Conservation (phyloP, 2,797 vertebrate species). For the Gallinago solitaria region DNA sequence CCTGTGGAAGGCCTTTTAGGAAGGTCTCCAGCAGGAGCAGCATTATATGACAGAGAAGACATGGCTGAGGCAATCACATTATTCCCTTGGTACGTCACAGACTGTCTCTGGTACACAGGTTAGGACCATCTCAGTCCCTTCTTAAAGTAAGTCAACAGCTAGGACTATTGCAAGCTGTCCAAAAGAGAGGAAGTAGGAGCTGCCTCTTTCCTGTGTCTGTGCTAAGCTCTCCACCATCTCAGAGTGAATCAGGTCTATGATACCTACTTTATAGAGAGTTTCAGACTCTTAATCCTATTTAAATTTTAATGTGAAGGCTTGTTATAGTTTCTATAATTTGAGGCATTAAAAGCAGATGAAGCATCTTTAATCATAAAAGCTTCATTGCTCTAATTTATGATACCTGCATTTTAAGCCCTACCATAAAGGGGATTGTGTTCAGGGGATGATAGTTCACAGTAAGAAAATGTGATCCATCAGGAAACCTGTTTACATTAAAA, state of each 20-base stretch:
- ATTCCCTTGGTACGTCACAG: neutral
- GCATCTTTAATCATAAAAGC: conserved; percentile 74
- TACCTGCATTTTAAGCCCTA: conserved; percentile 52
- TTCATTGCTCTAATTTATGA: conserved; percentile 73
- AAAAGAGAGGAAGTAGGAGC: neutral
- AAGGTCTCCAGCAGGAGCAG: neutral
- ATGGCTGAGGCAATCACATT: neutral
- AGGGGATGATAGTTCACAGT: conserved; percentile 61
- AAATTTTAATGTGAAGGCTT: conserved; percentile 67
- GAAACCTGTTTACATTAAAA: conserved; percentile 77
- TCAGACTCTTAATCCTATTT: conserved; percentile 50
- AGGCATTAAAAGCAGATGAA: conserved; percentile 70
- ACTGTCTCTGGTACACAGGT: neutral
- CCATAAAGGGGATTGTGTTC: conserved; percentile 65
- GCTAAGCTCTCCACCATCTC: neutral
- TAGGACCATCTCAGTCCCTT: neutral
- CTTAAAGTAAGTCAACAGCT: neutral
- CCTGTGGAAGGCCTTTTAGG: neutral
- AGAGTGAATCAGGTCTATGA: neutral
- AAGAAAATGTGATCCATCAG: conserved; percentile 69
- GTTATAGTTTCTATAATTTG: conserved; percentile 68
- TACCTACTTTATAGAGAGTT: neutral
- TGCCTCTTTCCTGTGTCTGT: neutral
- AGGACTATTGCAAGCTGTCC: neutral
- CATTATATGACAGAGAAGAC: neutral